Conservation (phyloP, 2,113 vertebrate species). For the Excalfactoria chinensis region DNA sequence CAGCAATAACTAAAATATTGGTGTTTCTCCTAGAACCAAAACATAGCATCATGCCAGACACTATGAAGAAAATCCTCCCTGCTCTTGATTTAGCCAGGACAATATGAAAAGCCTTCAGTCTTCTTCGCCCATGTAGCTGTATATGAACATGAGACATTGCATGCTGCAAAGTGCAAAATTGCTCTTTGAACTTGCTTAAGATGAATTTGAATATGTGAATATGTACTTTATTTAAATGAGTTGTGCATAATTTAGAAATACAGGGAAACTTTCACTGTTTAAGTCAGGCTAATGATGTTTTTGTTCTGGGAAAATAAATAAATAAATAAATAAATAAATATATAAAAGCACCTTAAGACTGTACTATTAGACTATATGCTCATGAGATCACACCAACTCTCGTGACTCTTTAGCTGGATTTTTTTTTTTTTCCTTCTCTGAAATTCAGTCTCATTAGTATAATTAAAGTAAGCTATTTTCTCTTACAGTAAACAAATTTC, state of each 20-base stretch:
- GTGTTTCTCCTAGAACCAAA: no score
- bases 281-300: neutral
- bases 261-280: neutral
- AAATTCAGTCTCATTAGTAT: neutral
- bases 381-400: neutral
- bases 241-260: neutral
- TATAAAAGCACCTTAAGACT: neutral
- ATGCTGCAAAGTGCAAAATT: neutral
- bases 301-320: no score
- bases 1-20: no score
- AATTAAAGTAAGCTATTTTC: neutral
- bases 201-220: neutral
- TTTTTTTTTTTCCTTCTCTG: neutral
- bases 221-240: neutral
- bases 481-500: neutral
- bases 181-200: neutral
- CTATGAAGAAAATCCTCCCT: no score
- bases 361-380: neutral
- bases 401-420: neutral
- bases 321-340: no score
- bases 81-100: no score
- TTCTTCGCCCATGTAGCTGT: neutral
- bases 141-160: neutral
- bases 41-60: no score
- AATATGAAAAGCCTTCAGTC: neutral